These are phyloP conservation scores for Dolichopus griseipennis DNA, from an alignment of 2,888 invertebrate genomes.

Conservation along the genomic window DNA sequence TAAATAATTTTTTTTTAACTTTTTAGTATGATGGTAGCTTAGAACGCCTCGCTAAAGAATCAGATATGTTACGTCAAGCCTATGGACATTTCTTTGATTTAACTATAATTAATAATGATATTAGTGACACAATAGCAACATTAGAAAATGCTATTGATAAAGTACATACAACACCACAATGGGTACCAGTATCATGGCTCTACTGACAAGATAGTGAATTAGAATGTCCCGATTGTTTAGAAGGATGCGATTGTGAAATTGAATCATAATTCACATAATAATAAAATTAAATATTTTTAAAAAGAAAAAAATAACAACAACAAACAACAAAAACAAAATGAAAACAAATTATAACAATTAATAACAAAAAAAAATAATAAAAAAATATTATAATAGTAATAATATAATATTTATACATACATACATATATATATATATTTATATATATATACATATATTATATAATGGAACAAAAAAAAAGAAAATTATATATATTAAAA, in stretches of 20 bases:
- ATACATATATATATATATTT: conserved; percentile 8
- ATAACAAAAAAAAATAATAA: not conserved
- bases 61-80: conserved; percentile 89
- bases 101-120: conserved; percentile 98
- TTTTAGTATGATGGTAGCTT: conserved; percentile 94
- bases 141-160: conserved; percentile 85
- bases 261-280: conserved; percentile 26
- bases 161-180: conserved; percentile 85
- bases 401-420: conserved; percentile 14
- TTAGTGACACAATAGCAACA: conserved; percentile 93
- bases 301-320: not conserved
- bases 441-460: conserved; percentile 5
- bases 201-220: conserved; percentile 47
- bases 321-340: not conserved
- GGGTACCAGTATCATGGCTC: conserved; percentile 98
- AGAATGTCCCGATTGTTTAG: conserved; percentile 43
- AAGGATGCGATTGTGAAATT: conserved; percentile 44
- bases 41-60: conserved; percentile 91
- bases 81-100: conserved; percentile 99
- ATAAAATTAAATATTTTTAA: not conserved
- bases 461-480: too few relatives aligned
- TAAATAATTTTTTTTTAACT: too few relatives aligned
- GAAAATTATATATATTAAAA: too few relatives aligned
- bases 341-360: not conserved
- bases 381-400: not conserved